phyloP scores from a whole-genome alignment of 2,797 vertebrate genomes.

The Macropus fuliginosus region DNA sequence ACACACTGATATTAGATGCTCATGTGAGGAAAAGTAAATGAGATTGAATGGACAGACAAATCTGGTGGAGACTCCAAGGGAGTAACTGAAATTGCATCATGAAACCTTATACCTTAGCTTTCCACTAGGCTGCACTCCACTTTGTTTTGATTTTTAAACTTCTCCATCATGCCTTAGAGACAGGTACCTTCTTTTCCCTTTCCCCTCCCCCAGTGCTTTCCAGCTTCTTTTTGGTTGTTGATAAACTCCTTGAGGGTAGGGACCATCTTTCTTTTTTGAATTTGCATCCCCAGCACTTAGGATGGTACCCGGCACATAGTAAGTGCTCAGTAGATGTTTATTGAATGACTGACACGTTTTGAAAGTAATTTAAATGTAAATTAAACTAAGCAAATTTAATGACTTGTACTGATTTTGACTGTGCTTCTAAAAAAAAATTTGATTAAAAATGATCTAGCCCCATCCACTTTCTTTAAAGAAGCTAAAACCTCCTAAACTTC shows the following conservation, averaged over 20 bases:
- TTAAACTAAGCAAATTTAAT: background rate
- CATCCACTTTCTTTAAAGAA: background rate
- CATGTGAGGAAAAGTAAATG: background rate
- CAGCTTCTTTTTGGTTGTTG: background rate
- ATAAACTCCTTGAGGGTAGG: background rate
- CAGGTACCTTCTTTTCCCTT: background rate
- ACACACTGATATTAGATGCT: background rate
- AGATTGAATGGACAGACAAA: background rate
- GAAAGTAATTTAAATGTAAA: background rate
- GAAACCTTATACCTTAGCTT: background rate
- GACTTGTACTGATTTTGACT: background rate
- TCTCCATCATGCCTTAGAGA: background rate
- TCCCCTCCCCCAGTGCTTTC: background rate
- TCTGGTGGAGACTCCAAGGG: background rate
- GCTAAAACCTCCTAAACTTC: background rate
- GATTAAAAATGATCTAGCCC: background rate
- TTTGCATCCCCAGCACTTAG: background rate
- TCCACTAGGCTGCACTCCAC: background rate
- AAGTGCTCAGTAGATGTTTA: background rate
- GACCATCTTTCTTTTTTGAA: background rate
- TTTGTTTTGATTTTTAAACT: background rate
- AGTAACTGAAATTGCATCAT: background rate
- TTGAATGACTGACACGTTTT: background rate
- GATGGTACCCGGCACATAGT: background rate
- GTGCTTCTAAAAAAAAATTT: background rate